A percentile compares a stretch with the other conserved stretches of the same genome.
These are phyloP conservation scores for Aplocera efformata DNA, from an alignment of 2,888 invertebrate genomes.

Conservation along the genomic window DNA sequence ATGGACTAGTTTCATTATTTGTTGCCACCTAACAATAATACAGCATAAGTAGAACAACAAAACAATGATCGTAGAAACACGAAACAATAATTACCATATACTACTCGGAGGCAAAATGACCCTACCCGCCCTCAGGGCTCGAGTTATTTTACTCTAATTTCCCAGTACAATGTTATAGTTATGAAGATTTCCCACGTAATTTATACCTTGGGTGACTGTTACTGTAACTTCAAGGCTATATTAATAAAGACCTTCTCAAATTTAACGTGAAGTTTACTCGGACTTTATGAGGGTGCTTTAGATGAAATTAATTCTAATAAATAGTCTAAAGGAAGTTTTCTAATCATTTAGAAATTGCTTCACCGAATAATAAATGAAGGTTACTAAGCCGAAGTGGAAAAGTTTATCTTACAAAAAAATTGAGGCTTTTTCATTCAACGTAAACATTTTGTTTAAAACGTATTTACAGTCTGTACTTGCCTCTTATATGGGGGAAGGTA, in stretches of 20 bases:
- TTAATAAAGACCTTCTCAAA: slow-evolving; percentile 20
- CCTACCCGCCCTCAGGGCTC: background rate
- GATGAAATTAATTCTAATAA: slow-evolving; percentile 27
- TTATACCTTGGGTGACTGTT: slow-evolving; percentile 18
- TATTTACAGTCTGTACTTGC: slow-evolving; percentile 13
- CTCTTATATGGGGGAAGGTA: slow-evolving; percentile 6
- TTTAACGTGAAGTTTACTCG: slow-evolving; percentile 21
- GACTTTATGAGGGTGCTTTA: slow-evolving; percentile 21
- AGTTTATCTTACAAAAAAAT: too few relatives aligned
- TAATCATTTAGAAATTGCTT: slow-evolving; percentile 5
- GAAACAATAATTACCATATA: too few relatives aligned
- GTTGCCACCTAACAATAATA: too few relatives aligned
- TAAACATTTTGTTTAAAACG: slow-evolving; percentile 2
- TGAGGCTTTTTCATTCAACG: too few relatives aligned
- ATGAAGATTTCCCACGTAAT: slow-evolving; percentile 16
- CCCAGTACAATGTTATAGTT: slow-evolving; percentile 5
- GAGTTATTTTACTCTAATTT: slow-evolving; percentile 8
- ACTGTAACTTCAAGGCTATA: slow-evolving; percentile 18
- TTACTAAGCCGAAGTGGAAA: too few relatives aligned
- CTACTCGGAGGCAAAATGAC: too few relatives aligned
- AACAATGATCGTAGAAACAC: too few relatives aligned
- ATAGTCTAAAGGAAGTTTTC: slow-evolving; percentile 23
- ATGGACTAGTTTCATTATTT: too few relatives aligned
- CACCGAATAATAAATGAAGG: background rate
- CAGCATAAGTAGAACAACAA: too few relatives aligned